These are phyloP conservation scores for Denticeps clupeoides DNA, from an alignment of 2,797 vertebrate species.

Conservation along the genomic window DNA sequence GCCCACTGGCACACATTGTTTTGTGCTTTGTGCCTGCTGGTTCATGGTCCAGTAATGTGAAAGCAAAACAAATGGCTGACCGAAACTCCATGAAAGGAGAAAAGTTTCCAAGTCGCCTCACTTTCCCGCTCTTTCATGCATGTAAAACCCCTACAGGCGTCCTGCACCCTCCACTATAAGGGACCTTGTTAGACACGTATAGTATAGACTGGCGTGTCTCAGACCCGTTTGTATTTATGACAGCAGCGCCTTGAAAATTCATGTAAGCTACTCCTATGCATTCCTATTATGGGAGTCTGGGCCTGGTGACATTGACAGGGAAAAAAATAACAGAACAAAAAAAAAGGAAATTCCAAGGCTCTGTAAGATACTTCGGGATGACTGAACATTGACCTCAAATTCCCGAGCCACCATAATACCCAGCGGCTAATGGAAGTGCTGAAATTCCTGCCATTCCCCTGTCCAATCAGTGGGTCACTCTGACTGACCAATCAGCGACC, in stretches of 20 bases:
- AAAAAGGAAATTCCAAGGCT: slow-evolving; percentile 1
- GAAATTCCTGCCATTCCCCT: background rate
- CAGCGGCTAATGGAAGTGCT: background rate
- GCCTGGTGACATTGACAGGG: background rate
- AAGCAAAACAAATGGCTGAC: background rate
- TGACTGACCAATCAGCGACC: background rate
- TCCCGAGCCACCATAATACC: background rate
- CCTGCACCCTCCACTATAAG: no score
- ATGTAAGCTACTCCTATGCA: no score
- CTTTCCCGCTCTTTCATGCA: no score
- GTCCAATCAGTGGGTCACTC: background rate
- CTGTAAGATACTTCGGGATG: background rate
- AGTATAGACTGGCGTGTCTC: no score
- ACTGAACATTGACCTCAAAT: background rate
- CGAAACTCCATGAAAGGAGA: background rate
- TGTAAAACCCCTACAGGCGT: no score
- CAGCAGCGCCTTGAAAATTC: no score
- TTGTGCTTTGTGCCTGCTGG: background rate
- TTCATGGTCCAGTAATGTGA: background rate
- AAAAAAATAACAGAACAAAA: background rate
- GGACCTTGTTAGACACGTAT: no score
- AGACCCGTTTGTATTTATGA: no score
- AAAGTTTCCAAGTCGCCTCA: background rate
- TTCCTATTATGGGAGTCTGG: no score
- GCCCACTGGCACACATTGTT: background rate